These are phyloP conservation scores for Ceyx margarethae DNA, from an alignment of 2,113 vertebrate species.

Conservation along the genomic window DNA sequence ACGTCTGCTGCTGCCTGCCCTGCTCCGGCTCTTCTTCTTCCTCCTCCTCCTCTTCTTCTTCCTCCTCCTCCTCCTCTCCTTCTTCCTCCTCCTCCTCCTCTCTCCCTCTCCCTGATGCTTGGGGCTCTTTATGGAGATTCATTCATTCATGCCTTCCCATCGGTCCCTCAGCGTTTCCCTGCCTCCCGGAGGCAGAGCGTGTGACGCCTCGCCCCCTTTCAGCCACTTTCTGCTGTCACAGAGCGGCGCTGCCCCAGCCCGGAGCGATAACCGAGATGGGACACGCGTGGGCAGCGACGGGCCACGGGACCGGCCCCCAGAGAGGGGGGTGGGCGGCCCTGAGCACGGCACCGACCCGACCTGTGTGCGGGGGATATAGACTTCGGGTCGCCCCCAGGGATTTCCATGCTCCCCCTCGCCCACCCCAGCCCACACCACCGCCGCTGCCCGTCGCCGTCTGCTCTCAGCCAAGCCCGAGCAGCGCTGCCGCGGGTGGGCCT, in stretches of 20 bases:
- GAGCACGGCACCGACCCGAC: neutral
- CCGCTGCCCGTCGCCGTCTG: neutral
- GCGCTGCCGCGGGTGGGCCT: neutral
- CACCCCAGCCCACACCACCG: neutral
- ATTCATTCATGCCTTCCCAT: slow-evolving; percentile 56
- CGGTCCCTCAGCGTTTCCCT: slow-evolving; percentile 57
- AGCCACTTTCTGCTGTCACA: slow-evolving; percentile 61
- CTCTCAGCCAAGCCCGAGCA: neutral
- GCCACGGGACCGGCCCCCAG: neutral
- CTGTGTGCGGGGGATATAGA: neutral
- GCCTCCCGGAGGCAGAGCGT: slow-evolving; percentile 49
- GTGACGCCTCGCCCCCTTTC: slow-evolving; percentile 62
- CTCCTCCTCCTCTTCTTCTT: neutral
- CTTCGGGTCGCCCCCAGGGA: neutral
- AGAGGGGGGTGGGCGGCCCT: neutral
- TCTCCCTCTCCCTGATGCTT: slow-evolving; percentile 33
- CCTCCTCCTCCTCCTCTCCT: neutral
- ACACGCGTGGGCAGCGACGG: slow-evolving; percentile 27
- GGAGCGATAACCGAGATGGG: neutral
- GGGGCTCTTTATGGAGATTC: slow-evolving; percentile 56
- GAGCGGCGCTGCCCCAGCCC: slow-evolving; percentile 13
- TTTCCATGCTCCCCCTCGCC: neutral
- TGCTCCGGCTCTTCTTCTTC: slow-evolving; percentile 16
- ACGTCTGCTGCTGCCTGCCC: neutral
- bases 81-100: slow-evolving; percentile 19